These are phyloP conservation scores for Holcopasites calliopsidis DNA, from an alignment of 1,140 invertebrate species.

Conservation along the genomic window DNA sequence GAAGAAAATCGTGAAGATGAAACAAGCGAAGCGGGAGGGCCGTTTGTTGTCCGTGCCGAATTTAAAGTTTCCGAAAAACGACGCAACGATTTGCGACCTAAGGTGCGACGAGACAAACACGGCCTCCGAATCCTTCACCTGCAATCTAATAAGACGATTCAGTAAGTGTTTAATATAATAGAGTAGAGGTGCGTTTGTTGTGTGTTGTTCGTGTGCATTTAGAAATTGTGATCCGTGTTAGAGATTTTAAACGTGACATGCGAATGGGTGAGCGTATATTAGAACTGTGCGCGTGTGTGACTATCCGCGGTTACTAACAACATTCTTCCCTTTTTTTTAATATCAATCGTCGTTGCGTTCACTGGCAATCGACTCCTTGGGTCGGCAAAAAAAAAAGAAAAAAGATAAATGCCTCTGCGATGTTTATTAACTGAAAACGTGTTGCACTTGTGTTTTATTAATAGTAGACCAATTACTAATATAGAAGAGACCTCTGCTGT, in stretches of 20 bases:
- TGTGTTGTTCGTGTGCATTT: constrained; percentile 61
- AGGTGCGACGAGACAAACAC: constrained; percentile 73
- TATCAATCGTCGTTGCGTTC: constrained; percentile 32
- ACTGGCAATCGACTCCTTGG: constrained; percentile 8
- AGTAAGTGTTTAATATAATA: constrained; percentile 86
- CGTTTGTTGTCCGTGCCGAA: constrained; percentile 88
- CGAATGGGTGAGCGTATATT: constrained; percentile 45
- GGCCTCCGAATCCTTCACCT: constrained; percentile 82
- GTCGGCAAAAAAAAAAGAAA: background rate
- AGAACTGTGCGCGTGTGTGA: constrained; percentile 24
- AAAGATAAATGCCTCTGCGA: constrained; percentile 25
- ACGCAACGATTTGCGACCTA: constrained; percentile 67
- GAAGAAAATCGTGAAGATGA: constrained; percentile 81
- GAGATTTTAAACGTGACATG: constrained; percentile 46
- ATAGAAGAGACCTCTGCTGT: constrained; percentile 50
- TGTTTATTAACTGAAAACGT: constrained; percentile 38
- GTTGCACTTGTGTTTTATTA: constrained; percentile 12
- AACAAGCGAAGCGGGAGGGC: constrained; percentile 82
- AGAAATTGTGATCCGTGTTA: constrained; percentile 60
- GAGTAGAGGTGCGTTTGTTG: constrained; percentile 71
- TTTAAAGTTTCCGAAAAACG: constrained; percentile 83
- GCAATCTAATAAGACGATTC: constrained; percentile 89
- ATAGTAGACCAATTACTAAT: constrained; percentile 35
- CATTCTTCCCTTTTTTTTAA: constrained; percentile 28
- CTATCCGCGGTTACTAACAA: constrained; percentile 36